Evolutionary conservation across 2,113 vertebrate genomes (phyloP).

Genomic region (Onychostoma macrolepis): DNA sequence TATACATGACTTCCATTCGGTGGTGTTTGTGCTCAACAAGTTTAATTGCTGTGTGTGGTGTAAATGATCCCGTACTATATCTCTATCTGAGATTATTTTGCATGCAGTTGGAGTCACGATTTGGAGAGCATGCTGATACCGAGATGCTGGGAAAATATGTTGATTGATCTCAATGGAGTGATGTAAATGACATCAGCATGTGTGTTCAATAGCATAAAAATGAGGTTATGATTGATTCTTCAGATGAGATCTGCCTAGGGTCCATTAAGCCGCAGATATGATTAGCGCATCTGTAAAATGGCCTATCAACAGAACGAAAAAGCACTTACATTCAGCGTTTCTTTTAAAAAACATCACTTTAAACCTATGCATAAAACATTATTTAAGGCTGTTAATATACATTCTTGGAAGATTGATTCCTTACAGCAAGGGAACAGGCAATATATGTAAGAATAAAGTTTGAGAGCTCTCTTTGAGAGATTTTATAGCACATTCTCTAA

Average conservation of each 20-base stretch:
- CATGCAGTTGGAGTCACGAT: conserved; percentile 4
- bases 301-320: conserved; percentile 2
- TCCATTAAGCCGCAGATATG: background rate
- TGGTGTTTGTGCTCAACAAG: background rate
- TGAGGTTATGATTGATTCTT: conserved; percentile 36
- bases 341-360: background rate
- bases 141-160: conserved; percentile 16
- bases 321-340: background rate
- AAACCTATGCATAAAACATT: background rate
- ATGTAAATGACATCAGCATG: conserved; percentile 25
- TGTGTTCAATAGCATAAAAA: conserved; percentile 22
- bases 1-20: background rate
- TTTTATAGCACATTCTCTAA: conserved; percentile 62
- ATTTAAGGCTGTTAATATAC: background rate
- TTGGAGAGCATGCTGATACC: background rate
- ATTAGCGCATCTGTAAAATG: conserved; percentile 23
- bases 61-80: background rate
- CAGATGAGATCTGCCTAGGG: conserved; percentile 10
- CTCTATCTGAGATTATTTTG: conserved; percentile 21
- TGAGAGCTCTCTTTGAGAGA: conserved; percentile 56
- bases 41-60: background rate
- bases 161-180: conserved; percentile 27
- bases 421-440: conserved; percentile 15
- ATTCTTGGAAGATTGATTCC: background rate
- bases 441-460: conserved; percentile 42